These are phyloP conservation scores for Chelon auratus DNA, from an alignment of 2,797 vertebrate genomes.

Conservation along the genomic window DNA sequence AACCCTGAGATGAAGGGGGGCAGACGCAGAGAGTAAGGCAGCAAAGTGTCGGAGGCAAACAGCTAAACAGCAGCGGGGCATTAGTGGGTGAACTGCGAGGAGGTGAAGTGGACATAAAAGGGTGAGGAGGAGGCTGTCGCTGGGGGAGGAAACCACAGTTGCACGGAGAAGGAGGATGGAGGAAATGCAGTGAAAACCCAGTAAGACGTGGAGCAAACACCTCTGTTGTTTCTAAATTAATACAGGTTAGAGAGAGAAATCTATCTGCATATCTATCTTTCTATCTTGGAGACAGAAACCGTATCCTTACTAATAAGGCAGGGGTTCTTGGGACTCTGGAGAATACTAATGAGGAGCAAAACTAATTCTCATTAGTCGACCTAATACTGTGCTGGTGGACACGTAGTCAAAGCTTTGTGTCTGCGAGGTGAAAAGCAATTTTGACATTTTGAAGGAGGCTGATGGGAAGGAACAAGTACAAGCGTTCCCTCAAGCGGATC, in stretches of 20 bases:
- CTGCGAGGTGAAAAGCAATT: constrained; percentile 63
- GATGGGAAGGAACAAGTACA: constrained; percentile 68
- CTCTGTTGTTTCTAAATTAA: background rate
- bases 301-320: constrained; percentile 41
- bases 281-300: background rate
- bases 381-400: constrained; percentile 39
- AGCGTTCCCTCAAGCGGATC: constrained; percentile 66
- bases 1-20: constrained; percentile 47
- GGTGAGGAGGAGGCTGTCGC: constrained; percentile 27
- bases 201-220: constrained; percentile 13
- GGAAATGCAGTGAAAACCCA: constrained; percentile 52
- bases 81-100: constrained; percentile 12
- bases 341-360: constrained; percentile 59
- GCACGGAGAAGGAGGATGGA: constrained; percentile 5
- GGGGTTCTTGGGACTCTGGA: constrained; percentile 23
- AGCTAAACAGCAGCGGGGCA: constrained; percentile 30
- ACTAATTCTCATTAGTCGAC: constrained; percentile 57
- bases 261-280: background rate
- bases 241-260: constrained; percentile 1
- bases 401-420: constrained; percentile 31
- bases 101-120: constrained; percentile 55
- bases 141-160: background rate
- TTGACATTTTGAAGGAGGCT: constrained; percentile 74
- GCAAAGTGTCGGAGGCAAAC: constrained; percentile 34
- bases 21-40: background rate